Percentiles rank a stretch among this genome's conserved stretches.
Conservation (phyloP, 2,888 invertebrate species). For the Rhagonycha fulva region DNA sequence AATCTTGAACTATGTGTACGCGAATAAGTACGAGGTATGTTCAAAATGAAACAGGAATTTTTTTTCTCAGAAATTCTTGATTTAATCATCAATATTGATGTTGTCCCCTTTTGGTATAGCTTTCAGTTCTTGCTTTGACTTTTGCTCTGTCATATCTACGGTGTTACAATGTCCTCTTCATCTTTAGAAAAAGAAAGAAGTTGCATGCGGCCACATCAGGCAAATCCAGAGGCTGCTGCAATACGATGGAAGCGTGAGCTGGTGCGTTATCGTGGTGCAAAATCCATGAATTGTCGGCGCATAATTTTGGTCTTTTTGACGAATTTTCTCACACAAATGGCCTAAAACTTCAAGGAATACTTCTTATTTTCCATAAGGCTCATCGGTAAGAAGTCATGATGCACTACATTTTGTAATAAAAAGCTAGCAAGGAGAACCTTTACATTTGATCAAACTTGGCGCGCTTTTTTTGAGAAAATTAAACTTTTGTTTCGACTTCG, state of each 20-base stretch:
- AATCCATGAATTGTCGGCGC: background rate
- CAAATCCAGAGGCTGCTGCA: slow-evolving; percentile 29
- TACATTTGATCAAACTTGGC: background rate
- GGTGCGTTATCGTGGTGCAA: background rate
- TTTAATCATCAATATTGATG: slow-evolving; percentile 38
- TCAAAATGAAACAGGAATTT: no score
- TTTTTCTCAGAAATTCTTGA: slow-evolving; percentile 15
- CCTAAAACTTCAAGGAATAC: background rate
- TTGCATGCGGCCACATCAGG: slow-evolving; percentile 27
- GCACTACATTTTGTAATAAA: background rate
- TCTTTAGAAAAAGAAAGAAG: slow-evolving; percentile 31
- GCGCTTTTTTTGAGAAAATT: background rate
- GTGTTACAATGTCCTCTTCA: slow-evolving; percentile 35
- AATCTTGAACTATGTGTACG: no score
- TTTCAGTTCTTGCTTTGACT: slow-evolving; percentile 35
- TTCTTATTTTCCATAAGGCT: no score
- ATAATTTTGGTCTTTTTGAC: background rate
- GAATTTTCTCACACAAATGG: background rate
- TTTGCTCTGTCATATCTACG: slow-evolving; percentile 34
- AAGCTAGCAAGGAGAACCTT: background rate
- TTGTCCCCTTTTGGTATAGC: slow-evolving; percentile 32
- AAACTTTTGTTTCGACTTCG: background rate
- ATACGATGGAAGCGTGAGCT: background rate
- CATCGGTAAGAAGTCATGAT: no score
- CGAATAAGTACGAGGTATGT: no score